Evolutionary conservation across 2,888 invertebrate species (phyloP), one percentile per base, ranked within the genome.

Genomic region (Idaea straminata): DNA sequence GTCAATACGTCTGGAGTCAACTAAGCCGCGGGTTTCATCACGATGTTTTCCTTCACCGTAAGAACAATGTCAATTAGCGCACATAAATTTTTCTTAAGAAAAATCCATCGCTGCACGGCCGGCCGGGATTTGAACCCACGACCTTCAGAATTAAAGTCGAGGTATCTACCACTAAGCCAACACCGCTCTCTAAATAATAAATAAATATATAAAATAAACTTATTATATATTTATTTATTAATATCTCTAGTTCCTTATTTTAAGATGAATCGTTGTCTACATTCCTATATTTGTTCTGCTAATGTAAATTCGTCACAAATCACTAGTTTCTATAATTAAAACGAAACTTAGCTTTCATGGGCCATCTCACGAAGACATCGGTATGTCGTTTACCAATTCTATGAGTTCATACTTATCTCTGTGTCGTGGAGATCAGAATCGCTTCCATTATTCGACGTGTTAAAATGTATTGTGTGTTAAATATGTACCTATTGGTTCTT

Each of bases 321-420:
- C 68, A 62, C 62, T 65, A 67, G 66, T 57, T 34, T 60, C 7
- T 38, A 47, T 47, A 47, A 47, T 47, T 47, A 47, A 47, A 47
- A 7, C 47, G 47, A 15, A 16, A 15, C n/a, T 66, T 66, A 65
- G 35, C 62, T 61, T 60, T 61, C 60, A 59, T 5, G 59, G 64
- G 47, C 5, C 47, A 47, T 47, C 47, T 47, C 47, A 10, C 6
- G 47, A 7, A 0, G 47, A 47, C 47, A 63, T 61, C 73, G 72
- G 74, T 73, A 72, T 73, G 66, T 72, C 66, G 67, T 67, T 73
- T 68, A 65, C 63, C 69, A 71, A 72, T 69, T 69, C 66, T 60
- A 71, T 72, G 68, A 69, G 69, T 15, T 60, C 10, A 16, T 36
- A 38, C 13, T 57, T 35, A 61, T 35, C 61, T 13, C 58, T 0